phyloP scores from a whole-genome alignment of 2,797 vertebrate species.

The Syndactyla subalaris region DNA sequence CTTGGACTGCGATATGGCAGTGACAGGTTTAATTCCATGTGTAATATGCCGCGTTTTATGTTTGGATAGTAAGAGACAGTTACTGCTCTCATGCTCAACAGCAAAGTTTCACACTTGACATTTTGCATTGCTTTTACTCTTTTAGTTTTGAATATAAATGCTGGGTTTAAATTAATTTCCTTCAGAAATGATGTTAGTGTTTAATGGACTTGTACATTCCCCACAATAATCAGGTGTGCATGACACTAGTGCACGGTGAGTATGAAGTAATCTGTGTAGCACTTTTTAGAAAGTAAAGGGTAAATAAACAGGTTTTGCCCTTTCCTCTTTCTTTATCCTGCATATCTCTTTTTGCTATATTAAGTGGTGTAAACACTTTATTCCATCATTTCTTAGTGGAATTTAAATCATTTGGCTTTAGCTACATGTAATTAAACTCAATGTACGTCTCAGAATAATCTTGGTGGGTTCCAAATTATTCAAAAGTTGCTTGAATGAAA shows the following conservation, averaged over 20 bases:
- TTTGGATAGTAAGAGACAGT: not conserved
- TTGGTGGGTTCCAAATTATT: not conserved
- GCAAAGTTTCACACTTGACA: not conserved
- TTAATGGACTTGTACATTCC: not conserved
- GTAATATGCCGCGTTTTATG: not conserved
- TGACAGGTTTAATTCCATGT: not conserved
- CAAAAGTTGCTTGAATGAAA: slow-evolving; percentile 10
- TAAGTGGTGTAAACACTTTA: not conserved
- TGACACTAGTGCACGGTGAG: not conserved
- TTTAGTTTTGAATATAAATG: not conserved
- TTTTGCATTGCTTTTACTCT: not conserved
- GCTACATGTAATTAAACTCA: slow-evolving; percentile 7
- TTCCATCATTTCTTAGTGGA: not conserved
- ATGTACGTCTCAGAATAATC: slow-evolving; percentile 30
- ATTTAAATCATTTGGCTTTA: not conserved
- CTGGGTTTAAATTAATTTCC: not conserved
- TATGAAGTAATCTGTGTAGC: not conserved
- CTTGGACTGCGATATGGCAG: not conserved
- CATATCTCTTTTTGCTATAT: not conserved
- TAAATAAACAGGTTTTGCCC: not conserved
- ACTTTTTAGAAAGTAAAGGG: not conserved
- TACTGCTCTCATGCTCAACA: not conserved
- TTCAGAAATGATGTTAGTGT: not conserved
- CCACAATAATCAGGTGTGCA: not conserved
- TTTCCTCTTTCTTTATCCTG: not conserved